Evolutionary conservation across 2,888 invertebrate genomes (phyloP).

Genomic region (Craniophora ligustri): DNA sequence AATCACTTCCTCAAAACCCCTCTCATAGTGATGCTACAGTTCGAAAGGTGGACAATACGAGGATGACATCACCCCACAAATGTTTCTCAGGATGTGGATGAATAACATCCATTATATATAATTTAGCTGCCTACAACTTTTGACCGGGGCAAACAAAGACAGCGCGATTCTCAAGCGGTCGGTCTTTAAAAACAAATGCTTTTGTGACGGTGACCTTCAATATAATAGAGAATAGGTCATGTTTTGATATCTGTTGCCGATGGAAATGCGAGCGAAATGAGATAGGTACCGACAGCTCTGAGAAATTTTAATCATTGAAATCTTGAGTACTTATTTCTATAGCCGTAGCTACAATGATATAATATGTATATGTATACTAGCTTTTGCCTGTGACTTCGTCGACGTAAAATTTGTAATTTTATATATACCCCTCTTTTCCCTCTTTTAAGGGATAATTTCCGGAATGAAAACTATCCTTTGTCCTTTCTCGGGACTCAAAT

Average conservation of each 20-base stretch:
- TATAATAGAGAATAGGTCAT: constrained; percentile 53
- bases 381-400: no score
- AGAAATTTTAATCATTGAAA: constrained; percentile 14
- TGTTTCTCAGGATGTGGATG: constrained; percentile 47
- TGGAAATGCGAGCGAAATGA: background rate
- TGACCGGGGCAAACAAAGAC: constrained; percentile 26
- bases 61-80: constrained; percentile 32
- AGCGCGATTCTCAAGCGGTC: constrained; percentile 43
- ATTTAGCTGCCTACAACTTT: constrained; percentile 47
- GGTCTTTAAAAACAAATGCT: constrained; percentile 59
- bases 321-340: no score
- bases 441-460: no score
- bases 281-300: background rate
- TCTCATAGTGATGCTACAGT: background rate
- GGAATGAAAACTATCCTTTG: no score
- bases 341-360: no score
- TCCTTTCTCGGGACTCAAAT: no score
- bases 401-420: no score
- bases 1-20: constrained; percentile 15
- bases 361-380: no score
- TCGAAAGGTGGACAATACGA: constrained; percentile 23
- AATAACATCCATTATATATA: constrained; percentile 57
- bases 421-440: no score
- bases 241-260: constrained; percentile 40
- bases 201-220: constrained; percentile 55